Evolutionary conservation across 2,888 invertebrate species (phyloP), one percentile per base, ranked within the genome.

Genomic region (Zhuqinia jingwanae): DNA sequence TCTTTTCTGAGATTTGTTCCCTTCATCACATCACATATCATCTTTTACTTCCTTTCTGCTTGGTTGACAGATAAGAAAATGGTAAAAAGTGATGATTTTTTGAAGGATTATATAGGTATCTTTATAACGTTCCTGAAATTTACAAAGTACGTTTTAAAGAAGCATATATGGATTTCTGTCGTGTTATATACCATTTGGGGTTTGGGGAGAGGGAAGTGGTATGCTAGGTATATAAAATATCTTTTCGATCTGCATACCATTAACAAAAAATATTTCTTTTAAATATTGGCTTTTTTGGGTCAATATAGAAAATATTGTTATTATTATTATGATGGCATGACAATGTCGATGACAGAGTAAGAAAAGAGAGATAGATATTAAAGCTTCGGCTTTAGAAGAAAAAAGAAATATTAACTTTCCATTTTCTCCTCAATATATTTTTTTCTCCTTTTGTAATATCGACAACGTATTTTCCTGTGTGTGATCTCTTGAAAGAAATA

Each of bases 1-100:
- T 56, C 25, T 30, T 58, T 20, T 17, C 36, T 42, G 20, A 42
- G 15, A 42, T 68, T 56, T 65, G 47, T 78, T 17, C 53, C 36
- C 42, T 42, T 58, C 20, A 65, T 65, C 65, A 65, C 65, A 36
- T 65, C 65, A 36, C 11, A 2, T 42, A 11, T n/a, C 17, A 65
- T 42, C 36, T 42, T 42, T 1, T 20, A 42, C 10, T 11, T 11
- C 10, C 36, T 53, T 53, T 25, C n/a, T n/a, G n/a, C n/a, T n/a
- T n/a, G n/a, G n/a, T 47, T 79, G 79, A 79, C 79, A 79, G 79
- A 79, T 79, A 79, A 79, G 42, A 42, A 65, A 77, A n/a, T n/a
- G n/a, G n/a, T n/a, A n/a, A 60, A 77, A 45, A 60, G 22, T 42
- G 17, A 20, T 36, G 20, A 11, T 25, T 42, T 20, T 42, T 65